These are phyloP conservation scores for Chrysaora quinquecirrha DNA, from an alignment of 30 jellyfish, hydroid and myxozoan species.

Conservation along the genomic window DNA sequence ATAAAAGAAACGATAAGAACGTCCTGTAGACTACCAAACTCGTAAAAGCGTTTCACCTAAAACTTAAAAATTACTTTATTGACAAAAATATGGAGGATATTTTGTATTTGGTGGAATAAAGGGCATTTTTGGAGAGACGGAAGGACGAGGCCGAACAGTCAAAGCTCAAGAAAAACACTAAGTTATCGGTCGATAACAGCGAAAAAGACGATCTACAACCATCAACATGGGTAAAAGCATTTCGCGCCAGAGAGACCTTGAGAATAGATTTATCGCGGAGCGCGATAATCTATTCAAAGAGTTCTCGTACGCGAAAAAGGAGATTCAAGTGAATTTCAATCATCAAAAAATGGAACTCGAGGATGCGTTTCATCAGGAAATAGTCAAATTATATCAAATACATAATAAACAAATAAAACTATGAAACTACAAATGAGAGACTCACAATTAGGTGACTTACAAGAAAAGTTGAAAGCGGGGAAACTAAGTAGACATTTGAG, in stretches of 20 bases:
- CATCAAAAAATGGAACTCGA: conserved; percentile 49
- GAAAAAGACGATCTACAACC: not conserved
- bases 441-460: conserved; percentile 64
- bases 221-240: conserved; percentile 47
- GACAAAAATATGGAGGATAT: too few relatives aligned
- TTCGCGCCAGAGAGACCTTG: conserved; percentile 55
- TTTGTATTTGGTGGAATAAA: not conserved
- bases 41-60: too few relatives aligned
- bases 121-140: not conserved
- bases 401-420: conserved; percentile 55
- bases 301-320: conserved; percentile 52
- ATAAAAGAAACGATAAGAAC: too few relatives aligned
- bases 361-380: conserved; percentile 60
- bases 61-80: too few relatives aligned
- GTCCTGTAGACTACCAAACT: too few relatives aligned
- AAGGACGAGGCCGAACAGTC: too few relatives aligned
- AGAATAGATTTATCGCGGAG: conserved; percentile 32
- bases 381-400: conserved; percentile 32
- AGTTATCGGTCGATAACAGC: not conserved
- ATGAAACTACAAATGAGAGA: conserved; percentile 64
- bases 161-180: too few relatives aligned
- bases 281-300: conserved; percentile 57
- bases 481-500: conserved; percentile 64
- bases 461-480: conserved; percentile 21
- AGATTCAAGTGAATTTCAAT: conserved; percentile 50